These are phyloP conservation scores for Malurus elegans DNA, from an alignment of 2,113 vertebrate species.

Conservation along the genomic window DNA sequence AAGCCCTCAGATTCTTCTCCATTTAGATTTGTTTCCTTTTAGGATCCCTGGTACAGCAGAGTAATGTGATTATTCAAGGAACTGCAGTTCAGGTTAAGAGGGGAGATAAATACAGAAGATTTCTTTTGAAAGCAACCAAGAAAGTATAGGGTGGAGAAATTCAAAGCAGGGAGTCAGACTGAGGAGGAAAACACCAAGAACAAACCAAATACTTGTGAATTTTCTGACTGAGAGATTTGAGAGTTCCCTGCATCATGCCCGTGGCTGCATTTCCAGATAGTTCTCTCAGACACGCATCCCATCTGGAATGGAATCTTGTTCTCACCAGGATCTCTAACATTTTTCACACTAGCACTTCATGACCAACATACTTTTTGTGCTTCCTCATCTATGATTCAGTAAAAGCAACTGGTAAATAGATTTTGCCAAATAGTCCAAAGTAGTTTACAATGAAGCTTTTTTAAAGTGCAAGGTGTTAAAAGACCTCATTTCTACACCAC, in stretches of 20 bases:
- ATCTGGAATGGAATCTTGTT: neutral
- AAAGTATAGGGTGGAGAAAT: neutral
- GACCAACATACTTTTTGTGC: neutral
- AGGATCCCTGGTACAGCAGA: neutral
- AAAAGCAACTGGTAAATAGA: neutral
- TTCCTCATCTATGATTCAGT: neutral
- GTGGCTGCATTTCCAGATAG: neutral
- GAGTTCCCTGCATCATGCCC: neutral
- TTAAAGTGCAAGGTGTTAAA: neutral
- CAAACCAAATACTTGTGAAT: neutral
- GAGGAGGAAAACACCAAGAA: neutral
- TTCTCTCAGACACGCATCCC: fast-evolving
- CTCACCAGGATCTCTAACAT: neutral
- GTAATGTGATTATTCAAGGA: neutral
- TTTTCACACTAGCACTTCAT: neutral
- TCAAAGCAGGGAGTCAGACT: neutral
- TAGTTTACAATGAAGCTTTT: fast-evolving
- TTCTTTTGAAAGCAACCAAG: neutral
- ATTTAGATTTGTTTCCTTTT: neutral
- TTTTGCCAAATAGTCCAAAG: neutral
- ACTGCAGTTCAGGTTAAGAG: neutral
- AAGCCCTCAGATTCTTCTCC: neutral
- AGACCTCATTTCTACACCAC: neutral
- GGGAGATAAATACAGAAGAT: neutral
- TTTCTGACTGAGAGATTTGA: neutral